phyloP scores from a whole-genome alignment of 2,888 invertebrate species.

The Entomobrya multifasciata region DNA sequence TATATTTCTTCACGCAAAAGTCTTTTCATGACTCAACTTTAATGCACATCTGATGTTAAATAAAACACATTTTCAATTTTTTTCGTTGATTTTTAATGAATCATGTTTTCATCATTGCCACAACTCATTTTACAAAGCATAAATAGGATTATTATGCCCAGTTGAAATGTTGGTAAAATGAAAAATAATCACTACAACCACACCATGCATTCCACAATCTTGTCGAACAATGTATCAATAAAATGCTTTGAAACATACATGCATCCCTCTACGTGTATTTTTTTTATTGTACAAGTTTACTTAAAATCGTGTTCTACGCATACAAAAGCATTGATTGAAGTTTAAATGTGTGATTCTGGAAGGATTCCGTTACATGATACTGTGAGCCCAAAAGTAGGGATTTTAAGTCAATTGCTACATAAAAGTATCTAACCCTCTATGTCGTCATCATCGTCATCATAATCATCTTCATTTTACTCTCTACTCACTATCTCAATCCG shows the following conservation, averaged over 20 bases:
- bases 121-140: conserved; percentile 17
- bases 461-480: neutral
- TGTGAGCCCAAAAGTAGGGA: neutral
- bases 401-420: neutral
- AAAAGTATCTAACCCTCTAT: neutral
- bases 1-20: neutral
- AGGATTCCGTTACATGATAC: neutral
- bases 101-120: conserved; percentile 32
- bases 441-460: conserved; percentile 4
- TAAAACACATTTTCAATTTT: conserved; percentile 18
- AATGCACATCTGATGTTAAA: conserved; percentile 38
- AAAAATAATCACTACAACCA: neutral
- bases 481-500: conserved; percentile 32
- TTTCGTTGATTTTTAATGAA: conserved; percentile 27
- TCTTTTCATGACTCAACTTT: conserved; percentile 33
- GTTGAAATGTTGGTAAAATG: neutral
- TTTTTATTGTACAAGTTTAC: neutral
- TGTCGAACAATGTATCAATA: neutral
- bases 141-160: neutral
- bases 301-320: too few relatives aligned
- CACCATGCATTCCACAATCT: neutral
- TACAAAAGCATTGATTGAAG: neutral
- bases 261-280: too few relatives aligned
- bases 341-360: conserved; percentile 7
- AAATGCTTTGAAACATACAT: neutral